These are phyloP conservation scores for Agrochola macilenta DNA, from an alignment of 2,888 invertebrate species.

Conservation along the genomic window DNA sequence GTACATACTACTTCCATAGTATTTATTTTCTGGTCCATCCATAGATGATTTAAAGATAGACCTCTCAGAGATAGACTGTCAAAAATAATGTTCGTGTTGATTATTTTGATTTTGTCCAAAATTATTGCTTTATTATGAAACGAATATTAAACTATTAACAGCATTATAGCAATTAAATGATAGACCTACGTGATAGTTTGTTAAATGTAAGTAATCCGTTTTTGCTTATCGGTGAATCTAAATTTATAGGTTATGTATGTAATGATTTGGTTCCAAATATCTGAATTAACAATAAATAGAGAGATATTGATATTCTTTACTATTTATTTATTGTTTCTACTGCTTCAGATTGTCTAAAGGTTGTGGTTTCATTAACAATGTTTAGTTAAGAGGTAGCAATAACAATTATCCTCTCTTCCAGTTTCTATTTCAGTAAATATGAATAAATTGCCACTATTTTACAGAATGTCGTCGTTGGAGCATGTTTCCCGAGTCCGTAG, in stretches of 20 bases:
- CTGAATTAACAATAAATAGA: neutral
- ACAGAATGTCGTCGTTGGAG: conserved; percentile 73
- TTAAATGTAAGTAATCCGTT: neutral
- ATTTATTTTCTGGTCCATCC: too few relatives aligned
- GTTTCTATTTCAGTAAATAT: neutral
- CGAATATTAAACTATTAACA: neutral
- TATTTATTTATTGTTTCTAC: neutral
- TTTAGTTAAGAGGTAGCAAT: too few relatives aligned
- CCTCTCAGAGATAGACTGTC: too few relatives aligned
- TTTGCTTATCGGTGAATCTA: neutral
- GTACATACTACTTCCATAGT: too few relatives aligned
- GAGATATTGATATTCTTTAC: neutral
- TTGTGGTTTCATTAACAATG: neutral
- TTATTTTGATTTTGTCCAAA: neutral
- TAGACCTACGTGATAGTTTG: neutral
- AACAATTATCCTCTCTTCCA: neutral
- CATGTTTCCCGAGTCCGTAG: conserved; percentile 92
- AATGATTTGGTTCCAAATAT: conserved; percentile 18
- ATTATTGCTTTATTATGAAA: neutral
- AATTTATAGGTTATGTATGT: conserved; percentile 46
- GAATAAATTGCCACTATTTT: neutral
- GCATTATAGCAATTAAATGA: neutral
- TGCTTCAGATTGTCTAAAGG: neutral
- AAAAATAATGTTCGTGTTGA: too few relatives aligned
- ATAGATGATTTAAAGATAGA: too few relatives aligned